Conservation (phyloP, 2,888 invertebrate species). For the Beris morrisii region DNA sequence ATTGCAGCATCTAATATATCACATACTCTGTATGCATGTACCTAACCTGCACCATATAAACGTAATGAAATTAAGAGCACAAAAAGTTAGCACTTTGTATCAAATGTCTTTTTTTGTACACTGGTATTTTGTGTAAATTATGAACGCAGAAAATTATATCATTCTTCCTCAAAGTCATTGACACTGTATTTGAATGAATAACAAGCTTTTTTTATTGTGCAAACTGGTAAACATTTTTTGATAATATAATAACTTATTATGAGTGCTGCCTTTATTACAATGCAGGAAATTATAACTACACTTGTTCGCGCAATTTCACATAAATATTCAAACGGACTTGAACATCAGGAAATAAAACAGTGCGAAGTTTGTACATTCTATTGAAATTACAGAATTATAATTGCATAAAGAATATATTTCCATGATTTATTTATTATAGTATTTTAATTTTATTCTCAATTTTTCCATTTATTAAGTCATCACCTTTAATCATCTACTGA, state of each 20-base stretch:
- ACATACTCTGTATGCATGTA: background rate
- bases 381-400: too few species aligned
- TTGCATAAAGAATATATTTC: too few species aligned
- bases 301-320: background rate
- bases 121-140: background rate
- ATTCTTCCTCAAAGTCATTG: constrained; percentile 14
- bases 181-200: constrained; percentile 3
- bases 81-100: constrained; percentile 2
- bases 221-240: too few species aligned
- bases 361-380: too few species aligned
- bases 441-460: too few species aligned
- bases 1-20: constrained; percentile 14
- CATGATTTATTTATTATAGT: too few species aligned
- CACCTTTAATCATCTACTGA: too few species aligned
- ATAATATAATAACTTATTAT: too few species aligned
- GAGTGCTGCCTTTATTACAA: background rate
- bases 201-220: background rate
- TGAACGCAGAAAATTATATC: constrained; percentile 12
- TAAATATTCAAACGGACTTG: too few species aligned
- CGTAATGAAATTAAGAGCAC: background rate
- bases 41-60: background rate
- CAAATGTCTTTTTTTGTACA: constrained; percentile 12
- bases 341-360: too few species aligned
- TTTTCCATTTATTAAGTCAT: too few species aligned
- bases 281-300: constrained; percentile 3